A percentile compares a stretch with the other conserved stretches of the same genome.
phyloP scores from a whole-genome alignment of 2,113 vertebrate genomes.

The Cebus imitator region DNA sequence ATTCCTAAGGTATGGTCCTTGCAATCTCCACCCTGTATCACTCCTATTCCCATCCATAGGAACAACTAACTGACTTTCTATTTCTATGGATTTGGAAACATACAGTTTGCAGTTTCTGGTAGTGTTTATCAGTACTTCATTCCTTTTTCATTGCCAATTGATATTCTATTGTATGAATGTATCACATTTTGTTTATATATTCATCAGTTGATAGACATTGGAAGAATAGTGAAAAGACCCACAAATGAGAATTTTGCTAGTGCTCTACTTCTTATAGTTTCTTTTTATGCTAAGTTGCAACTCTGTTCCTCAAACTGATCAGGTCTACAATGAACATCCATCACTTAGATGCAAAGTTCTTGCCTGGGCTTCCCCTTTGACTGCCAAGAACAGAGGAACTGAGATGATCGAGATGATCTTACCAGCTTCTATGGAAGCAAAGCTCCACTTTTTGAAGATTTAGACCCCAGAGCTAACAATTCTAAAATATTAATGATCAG shows the following conservation, averaged over 20 bases:
- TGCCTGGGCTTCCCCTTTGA: background rate
- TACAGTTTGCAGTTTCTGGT: accelerated
- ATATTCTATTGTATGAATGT: no score
- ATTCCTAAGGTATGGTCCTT: no score
- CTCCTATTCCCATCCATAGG: no score
- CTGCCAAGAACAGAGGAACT: background rate
- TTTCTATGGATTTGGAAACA: background rate
- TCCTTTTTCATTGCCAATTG: background rate
- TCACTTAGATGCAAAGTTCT: background rate
- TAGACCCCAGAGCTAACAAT: background rate
- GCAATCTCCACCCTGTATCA: no score
- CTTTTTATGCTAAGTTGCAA: background rate
- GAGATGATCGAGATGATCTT: background rate
- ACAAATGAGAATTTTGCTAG: background rate
- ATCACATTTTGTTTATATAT: background rate
- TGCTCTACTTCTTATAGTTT: background rate
- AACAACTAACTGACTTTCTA: background rate
- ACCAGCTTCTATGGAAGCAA: background rate
- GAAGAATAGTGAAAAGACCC: background rate
- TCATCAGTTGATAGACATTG: background rate
- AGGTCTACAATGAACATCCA: background rate
- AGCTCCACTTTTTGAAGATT: background rate
- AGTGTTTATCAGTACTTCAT: background rate
- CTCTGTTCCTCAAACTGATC: background rate
- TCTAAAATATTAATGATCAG: background rate